Percentiles rank a stretch among this genome's conserved stretches.
These are phyloP conservation scores for Dendrocopos noguchii DNA, from an alignment of 2,113 vertebrate species.

Conservation along the genomic window DNA sequence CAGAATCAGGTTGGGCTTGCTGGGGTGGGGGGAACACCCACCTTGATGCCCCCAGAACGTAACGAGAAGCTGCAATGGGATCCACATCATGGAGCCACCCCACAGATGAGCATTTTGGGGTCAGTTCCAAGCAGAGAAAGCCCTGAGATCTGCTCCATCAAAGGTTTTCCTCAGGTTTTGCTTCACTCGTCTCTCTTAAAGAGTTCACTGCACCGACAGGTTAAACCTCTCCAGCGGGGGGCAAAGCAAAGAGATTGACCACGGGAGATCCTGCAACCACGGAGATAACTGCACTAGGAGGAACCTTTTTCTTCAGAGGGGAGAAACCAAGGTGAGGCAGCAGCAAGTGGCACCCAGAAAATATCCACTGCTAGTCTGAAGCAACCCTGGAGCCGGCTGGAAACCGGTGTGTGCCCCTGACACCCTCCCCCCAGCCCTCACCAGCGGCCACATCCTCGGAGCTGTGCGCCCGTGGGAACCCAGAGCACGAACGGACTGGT, in stretches of 20 bases:
- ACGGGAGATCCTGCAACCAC: fast-evolving
- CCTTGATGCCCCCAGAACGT: fast-evolving
- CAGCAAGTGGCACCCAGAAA: neutral
- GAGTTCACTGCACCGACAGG: neutral
- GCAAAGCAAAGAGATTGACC: neutral
- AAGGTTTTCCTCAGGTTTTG: neutral
- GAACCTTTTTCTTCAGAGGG: neutral
- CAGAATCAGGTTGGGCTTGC: fast-evolving
- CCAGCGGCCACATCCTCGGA: fast-evolving
- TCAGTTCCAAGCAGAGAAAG: neutral
- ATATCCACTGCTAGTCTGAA: too few species aligned
- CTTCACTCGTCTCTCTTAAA: neutral
- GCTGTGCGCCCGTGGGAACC: neutral
- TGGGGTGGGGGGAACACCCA: neutral
- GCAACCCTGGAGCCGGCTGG: neutral
- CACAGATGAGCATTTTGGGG: neutral
- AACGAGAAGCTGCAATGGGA: neutral
- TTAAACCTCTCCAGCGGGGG: neutral
- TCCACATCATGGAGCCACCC: fast-evolving
- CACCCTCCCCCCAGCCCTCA: neutral
- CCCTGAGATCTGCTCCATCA: neutral
- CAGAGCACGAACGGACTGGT: neutral
- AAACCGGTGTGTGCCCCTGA: neutral
- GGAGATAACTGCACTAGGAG: neutral
- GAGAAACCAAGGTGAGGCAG: neutral